Evolutionary conservation across 2,888 invertebrate genomes (phyloP), one percentile per base, ranked within the genome.

Genomic region (Eupeodes luniger): DNA sequence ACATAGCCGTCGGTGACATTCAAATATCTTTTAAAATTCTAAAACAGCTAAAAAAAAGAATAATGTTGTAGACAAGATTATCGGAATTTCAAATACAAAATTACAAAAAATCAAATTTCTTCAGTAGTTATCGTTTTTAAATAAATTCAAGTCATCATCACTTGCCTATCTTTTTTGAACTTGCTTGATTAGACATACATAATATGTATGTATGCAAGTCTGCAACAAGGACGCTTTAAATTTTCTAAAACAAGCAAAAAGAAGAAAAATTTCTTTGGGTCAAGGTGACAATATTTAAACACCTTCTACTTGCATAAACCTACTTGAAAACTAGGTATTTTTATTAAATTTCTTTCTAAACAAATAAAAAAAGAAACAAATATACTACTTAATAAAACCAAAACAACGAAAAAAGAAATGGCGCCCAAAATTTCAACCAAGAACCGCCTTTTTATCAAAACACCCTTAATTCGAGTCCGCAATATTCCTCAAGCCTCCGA

Each of bases 221-320:
- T 16, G 10, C 36, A 49, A 55, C 34, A 49, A 51, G 67, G 49
- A 69, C 14, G 34, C 55, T 49, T 61, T 49, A 64, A 55, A 19
- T 12, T 10, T 36, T 40, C 6, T 40, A 19, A 55, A 16, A 36
- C n/a, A 53, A 69, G 11, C 0, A 36, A 11, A 12, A 4, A 53
- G 14, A 62, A 47, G 9, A 62, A 16, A 59, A 61, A 67, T 67
- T 77, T 88, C 81, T 78, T 78, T 88, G 55, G 88, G 88, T 88
- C 88, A 88, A 88, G 88, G 88, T 88, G 85, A 88, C 53, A 78
- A 81, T 12, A 88, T 75, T 49, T 55, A 62, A 27, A 81, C 81
- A 88, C 81, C 75, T 80, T 62, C 61, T 67, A 55, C 57, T 69
- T 62, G 36, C 49, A 27, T 51, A 74, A 81, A 62, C 62, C 57